Percentiles rank a stretch among this genome's conserved stretches.
These are phyloP conservation scores for Mus pahari DNA, from an alignment of 2,113 vertebrate genomes.

Conservation along the genomic window DNA sequence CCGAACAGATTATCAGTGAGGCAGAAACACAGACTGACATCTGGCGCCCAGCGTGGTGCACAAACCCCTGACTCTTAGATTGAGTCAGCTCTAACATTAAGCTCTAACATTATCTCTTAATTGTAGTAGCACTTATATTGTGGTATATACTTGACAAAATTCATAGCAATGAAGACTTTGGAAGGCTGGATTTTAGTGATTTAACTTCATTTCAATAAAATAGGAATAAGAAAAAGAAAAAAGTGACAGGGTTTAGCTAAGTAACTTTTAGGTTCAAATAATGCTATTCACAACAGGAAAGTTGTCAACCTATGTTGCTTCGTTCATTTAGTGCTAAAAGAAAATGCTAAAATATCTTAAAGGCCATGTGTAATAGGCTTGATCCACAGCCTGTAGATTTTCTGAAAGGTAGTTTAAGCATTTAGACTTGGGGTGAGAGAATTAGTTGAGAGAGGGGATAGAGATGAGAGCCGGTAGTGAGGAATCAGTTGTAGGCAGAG, in stretches of 20 bases:
- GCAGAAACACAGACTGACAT: no score
- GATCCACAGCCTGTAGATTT: neutral
- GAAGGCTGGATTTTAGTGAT: neutral
- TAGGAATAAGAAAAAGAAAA: neutral
- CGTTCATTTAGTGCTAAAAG: neutral
- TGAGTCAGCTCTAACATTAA: no score
- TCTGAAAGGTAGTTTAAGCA: neutral
- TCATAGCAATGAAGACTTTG: neutral
- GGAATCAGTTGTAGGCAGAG: no score
- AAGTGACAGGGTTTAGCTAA: neutral
- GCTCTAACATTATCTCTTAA: neutral
- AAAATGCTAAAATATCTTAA: neutral
- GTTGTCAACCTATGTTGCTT: neutral
- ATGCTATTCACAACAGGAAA: neutral
- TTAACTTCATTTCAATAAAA: neutral
- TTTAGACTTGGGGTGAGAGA: neutral
- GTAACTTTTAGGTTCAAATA: slow-evolving; percentile 2
- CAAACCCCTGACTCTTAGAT: no score
- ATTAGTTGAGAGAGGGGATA: no score
- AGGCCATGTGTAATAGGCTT: neutral
- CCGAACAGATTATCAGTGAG: no score
- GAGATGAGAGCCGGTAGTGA: no score
- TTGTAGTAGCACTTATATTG: neutral
- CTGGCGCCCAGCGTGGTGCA: no score
- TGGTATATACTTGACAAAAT: neutral